A percentile compares a stretch with the other conserved stretches of the same genome.
Conservation (phyloP, 2,888 invertebrate species). For the Leucoptera coffeella region DNA sequence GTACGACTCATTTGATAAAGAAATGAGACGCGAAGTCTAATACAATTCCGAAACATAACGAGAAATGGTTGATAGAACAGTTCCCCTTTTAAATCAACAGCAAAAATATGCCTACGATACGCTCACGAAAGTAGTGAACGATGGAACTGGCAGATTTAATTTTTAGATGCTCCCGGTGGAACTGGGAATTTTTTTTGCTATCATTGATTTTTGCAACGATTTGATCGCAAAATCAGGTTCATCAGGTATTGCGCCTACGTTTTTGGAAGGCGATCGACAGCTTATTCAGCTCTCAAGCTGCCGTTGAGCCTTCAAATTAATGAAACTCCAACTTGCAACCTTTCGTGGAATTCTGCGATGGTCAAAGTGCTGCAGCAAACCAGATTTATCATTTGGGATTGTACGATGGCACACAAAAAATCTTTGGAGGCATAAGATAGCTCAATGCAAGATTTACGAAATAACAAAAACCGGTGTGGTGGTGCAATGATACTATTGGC, state of each 20-base stretch:
- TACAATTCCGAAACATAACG: too few relatives aligned
- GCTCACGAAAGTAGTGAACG: conserved; percentile 2
- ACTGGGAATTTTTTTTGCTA: conserved; percentile 1
- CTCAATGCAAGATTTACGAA: conserved; percentile 7
- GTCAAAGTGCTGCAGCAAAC: conserved; percentile 10
- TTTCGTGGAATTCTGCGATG: conserved; percentile 11
- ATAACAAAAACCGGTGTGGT: too few relatives aligned
- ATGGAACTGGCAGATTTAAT: conserved; percentile 1
- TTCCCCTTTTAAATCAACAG: neutral
- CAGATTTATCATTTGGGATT: conserved; percentile 10
- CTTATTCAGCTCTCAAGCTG: conserved; percentile 13
- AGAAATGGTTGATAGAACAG: too few relatives aligned
- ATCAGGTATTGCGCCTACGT: conserved; percentile 11
- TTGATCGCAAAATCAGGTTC: conserved; percentile 3
- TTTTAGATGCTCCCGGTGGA: conserved; percentile 2
- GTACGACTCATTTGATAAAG: too few relatives aligned
- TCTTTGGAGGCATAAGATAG: conserved; percentile 8
- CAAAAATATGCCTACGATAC: conserved; percentile 1
- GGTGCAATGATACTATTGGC: conserved; percentile 5
- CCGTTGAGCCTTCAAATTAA: conserved; percentile 12
- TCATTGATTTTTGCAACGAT: conserved; percentile 3
- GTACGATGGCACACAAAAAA: too few relatives aligned
- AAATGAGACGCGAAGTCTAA: too few relatives aligned
- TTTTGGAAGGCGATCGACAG: conserved; percentile 11
- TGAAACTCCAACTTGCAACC: conserved; percentile 11